Percentiles rank a stretch among this genome's conserved stretches.
Conservation (phyloP, 2,888 invertebrate species). For the Eudasyphora cyanicolor region DNA sequence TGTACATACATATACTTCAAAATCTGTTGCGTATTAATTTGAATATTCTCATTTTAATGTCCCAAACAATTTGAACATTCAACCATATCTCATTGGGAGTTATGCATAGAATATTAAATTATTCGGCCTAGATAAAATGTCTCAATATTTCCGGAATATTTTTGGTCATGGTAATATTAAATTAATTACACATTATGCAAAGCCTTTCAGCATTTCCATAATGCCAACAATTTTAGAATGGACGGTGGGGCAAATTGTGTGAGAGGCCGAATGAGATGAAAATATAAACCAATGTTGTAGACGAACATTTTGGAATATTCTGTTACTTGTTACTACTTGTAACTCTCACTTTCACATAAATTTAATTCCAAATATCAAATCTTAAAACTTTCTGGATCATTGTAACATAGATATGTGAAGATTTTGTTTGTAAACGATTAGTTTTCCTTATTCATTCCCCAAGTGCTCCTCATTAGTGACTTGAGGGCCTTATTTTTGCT, state of each 20-base stretch:
- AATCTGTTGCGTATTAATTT: constrained; percentile 2
- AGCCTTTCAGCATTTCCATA: background rate
- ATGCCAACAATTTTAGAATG: background rate
- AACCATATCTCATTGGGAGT: background rate
- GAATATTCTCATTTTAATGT: background rate
- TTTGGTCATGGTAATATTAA: constrained; percentile 51
- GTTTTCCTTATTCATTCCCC: too few relatives aligned
- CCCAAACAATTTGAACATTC: background rate
- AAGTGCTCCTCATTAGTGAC: too few relatives aligned
- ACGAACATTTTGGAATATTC: too few relatives aligned
- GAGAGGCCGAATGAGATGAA: too few relatives aligned
- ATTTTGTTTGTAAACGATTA: too few relatives aligned
- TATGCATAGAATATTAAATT: constrained; percentile 9
- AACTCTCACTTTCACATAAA: too few relatives aligned
- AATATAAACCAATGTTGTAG: too few relatives aligned
- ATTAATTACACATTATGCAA: constrained; percentile 47
- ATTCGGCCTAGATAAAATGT: background rate
- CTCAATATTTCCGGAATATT: constrained; percentile 10
- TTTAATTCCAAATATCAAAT: too few relatives aligned
- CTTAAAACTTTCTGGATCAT: too few relatives aligned
- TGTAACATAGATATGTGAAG: too few relatives aligned
- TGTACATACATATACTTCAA: background rate
- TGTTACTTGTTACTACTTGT: too few relatives aligned
- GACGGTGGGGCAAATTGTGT: background rate
- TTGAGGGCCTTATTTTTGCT: too few relatives aligned